These are phyloP conservation scores for Narcine bancroftii DNA, from an alignment of 2,113 vertebrate species.

Conservation along the genomic window DNA sequence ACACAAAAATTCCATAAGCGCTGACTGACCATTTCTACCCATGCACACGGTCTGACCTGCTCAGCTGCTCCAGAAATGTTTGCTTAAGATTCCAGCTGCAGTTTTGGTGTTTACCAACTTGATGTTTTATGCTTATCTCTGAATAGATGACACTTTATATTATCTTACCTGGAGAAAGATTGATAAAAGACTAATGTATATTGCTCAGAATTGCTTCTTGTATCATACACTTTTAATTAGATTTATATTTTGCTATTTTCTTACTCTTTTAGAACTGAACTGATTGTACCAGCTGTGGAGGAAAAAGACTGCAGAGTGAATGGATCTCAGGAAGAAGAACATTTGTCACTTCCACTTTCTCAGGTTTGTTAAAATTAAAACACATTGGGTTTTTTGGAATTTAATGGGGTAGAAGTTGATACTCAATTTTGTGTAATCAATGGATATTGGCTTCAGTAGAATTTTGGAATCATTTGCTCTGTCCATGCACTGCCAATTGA, in stretches of 20 bases:
- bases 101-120: too few relatives aligned
- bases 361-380: background rate
- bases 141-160: too few relatives aligned
- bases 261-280: background rate
- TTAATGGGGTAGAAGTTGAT: background rate
- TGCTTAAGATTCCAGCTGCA: too few relatives aligned
- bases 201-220: background rate
- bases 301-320: background rate
- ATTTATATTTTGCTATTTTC: background rate
- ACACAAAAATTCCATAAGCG: too few relatives aligned
- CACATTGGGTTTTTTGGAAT: background rate
- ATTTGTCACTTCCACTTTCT: background rate
- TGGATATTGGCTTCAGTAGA: too few relatives aligned
- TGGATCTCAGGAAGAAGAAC: background rate
- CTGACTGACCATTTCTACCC: too few relatives aligned
- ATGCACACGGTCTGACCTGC: too few relatives aligned
- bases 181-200: background rate
- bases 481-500: too few relatives aligned
- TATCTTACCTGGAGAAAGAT: background rate
- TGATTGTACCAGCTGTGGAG: background rate
- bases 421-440: too few relatives aligned
- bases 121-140: too few relatives aligned
- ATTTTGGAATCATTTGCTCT: too few relatives aligned
- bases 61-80: too few relatives aligned
- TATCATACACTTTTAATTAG: background rate